Conservation (phyloP, 2,888 invertebrate genomes). For the Hypselothyrea guttata region DNA sequence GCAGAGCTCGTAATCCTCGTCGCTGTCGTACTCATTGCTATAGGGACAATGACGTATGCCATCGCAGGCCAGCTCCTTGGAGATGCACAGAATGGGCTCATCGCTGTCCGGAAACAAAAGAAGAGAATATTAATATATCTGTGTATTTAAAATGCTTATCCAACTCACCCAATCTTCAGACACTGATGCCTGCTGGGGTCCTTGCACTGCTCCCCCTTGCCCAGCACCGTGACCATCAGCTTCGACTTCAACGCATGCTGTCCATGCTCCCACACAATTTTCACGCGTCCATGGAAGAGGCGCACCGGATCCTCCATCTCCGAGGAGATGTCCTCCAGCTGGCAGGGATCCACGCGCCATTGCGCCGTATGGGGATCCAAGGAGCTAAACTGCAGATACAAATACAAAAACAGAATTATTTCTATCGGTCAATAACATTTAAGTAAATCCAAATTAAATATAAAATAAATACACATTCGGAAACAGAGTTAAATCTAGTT, state of each 20-base stretch:
- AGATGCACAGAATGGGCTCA: constrained; percentile 84
- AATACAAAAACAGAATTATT: constrained; percentile 6
- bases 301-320: constrained; percentile 84
- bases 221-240: constrained; percentile 81
- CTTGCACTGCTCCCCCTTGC: constrained; percentile 80
- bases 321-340: constrained; percentile 82
- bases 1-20: constrained; percentile 81
- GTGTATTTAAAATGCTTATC: too few relatives aligned
- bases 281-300: constrained; percentile 84
- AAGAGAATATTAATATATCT: not conserved
- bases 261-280: constrained; percentile 84
- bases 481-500: too few relatives aligned
- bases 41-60: constrained; percentile 87
- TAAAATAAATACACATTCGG: too few relatives aligned
- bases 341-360: constrained; percentile 84
- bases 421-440: too few relatives aligned
- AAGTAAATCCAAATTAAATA: too few relatives aligned
- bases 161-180: constrained; percentile 79
- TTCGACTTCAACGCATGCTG: constrained; percentile 77
- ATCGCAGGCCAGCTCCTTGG: constrained; percentile 86
- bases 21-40: constrained; percentile 85
- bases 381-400: constrained; percentile 75
- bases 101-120: constrained; percentile 46
- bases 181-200: constrained; percentile 79
- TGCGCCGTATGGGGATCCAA: constrained; percentile 82